A percentile compares a stretch with the other conserved stretches of the same genome.
phyloP scores from a whole-genome alignment of 2,113 vertebrate species.

The Menidia beryllina region DNA sequence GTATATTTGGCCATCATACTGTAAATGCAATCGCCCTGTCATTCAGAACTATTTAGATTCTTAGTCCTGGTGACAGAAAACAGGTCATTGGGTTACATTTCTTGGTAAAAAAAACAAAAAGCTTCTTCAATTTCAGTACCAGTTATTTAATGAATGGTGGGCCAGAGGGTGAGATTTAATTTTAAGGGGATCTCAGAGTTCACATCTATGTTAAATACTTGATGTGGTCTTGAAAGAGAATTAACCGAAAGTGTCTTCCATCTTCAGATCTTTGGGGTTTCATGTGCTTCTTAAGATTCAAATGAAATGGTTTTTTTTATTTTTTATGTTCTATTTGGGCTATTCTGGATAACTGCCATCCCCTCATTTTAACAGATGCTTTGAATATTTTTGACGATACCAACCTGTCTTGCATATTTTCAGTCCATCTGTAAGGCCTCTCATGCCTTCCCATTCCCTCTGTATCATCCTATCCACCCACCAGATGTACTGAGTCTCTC shows the following conservation, averaged over 20 bases:
- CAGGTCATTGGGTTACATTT: constrained; percentile 29
- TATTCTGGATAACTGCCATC: constrained; percentile 1
- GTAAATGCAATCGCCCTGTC: constrained; percentile 12
- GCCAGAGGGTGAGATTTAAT: constrained; percentile 55
- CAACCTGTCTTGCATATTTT: not conserved
- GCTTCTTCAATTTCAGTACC: constrained; percentile 15
- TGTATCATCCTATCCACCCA: not conserved
- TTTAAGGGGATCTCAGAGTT: constrained; percentile 51
- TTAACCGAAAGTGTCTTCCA: constrained; percentile 29
- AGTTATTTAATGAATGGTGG: constrained; percentile 46
- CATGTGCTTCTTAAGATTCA: constrained; percentile 8
- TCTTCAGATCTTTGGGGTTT: constrained; percentile 46
- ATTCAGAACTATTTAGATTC: constrained; percentile 33
- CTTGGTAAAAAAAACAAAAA: constrained; percentile 51
- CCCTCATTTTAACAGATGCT: constrained; percentile 2
- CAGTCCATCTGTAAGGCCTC: not conserved
- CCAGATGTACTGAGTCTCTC: not conserved
- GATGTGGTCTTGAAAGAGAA: constrained; percentile 62
- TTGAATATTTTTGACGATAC: not conserved
- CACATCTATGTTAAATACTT: constrained; percentile 63
- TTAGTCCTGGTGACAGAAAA: constrained; percentile 30
- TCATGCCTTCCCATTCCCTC: not conserved
- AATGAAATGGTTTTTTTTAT: constrained; percentile 11
- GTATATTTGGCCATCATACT: not conserved
- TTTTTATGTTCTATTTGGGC: constrained; percentile 1